Evolutionary conservation across 2,797 vertebrate genomes (phyloP).

Genomic region (Arnoldichthys spilopterus): DNA sequence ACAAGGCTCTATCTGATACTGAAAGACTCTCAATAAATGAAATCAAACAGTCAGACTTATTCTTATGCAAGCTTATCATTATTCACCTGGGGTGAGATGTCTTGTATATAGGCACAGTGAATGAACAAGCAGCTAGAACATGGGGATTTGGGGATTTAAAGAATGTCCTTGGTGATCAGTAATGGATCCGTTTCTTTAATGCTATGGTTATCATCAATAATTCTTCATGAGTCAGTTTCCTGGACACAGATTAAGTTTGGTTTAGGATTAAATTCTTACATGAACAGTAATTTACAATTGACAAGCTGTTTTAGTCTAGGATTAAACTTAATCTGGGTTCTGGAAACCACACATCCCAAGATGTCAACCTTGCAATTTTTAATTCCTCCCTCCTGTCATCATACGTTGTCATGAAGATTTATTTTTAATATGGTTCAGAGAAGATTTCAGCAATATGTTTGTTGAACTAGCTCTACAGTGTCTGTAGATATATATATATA

Average conservation of each 20-base stretch:
- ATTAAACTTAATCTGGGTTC: no score
- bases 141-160: not conserved
- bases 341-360: no score
- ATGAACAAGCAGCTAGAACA: not conserved
- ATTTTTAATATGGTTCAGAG: not conserved
- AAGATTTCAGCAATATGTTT: no score
- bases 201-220: not conserved
- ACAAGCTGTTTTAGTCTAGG: no score
- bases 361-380: not conserved
- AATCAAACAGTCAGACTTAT: not conserved
- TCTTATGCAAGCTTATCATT: constrained; percentile 24
- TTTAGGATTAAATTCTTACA: no score
- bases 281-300: no score
- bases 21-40: constrained; percentile 4
- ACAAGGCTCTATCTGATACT: not conserved
- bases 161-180: constrained; percentile 14
- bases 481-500: no score
- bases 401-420: not conserved
- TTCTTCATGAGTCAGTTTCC: not conserved
- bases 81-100: constrained; percentile 2
- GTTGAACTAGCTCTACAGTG: no score
- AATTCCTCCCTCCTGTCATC: not conserved
- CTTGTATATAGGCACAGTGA: not conserved
- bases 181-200: not conserved
- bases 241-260: no score